Evolutionary conservation across 2,797 vertebrate species (phyloP).

Genomic region (Carapus acus): DNA sequence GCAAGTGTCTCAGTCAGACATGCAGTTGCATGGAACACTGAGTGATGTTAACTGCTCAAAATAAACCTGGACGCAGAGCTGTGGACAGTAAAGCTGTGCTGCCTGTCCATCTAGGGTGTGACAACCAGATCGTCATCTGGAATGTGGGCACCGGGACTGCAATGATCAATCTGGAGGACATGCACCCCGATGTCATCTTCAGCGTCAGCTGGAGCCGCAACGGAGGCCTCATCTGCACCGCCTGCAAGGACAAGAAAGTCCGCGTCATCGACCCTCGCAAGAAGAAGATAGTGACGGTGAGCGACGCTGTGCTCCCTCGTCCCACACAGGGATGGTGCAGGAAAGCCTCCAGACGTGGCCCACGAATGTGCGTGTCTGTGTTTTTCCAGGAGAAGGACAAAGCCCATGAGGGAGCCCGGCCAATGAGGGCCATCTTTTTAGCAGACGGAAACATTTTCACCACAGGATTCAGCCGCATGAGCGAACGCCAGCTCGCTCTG

Average conservation of each 20-base stretch:
- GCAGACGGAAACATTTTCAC: conserved; percentile 94
- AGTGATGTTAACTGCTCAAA: conserved; percentile 32
- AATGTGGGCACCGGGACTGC: conserved; percentile 93
- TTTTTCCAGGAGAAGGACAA: conserved; percentile 91
- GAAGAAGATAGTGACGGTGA: conserved; percentile 83
- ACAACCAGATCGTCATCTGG: conserved; percentile 93
- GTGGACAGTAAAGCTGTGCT: conserved; percentile 26
- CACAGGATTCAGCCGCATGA: conserved; percentile 99
- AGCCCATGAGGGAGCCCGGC: conserved; percentile 91
- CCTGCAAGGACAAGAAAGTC: conserved; percentile 97
- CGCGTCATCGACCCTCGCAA: conserved; percentile 93
- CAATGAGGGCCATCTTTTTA: conserved; percentile 96
- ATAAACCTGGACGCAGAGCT: conserved; percentile 40
- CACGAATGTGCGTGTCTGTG: conserved; percentile 36
- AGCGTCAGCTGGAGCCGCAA: conserved; percentile 96
- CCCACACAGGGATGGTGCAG: not conserved
- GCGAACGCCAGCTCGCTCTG: conserved; percentile 92
- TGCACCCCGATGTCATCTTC: conserved; percentile 95
- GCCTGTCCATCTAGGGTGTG: conserved; percentile 77
- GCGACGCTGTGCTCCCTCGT: conserved; percentile 44
- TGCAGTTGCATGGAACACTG: conserved; percentile 16
- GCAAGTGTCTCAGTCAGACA: conserved; percentile 20
- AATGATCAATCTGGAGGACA: conserved; percentile 89
- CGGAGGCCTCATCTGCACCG: conserved; percentile 90
- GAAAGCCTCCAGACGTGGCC: conserved; percentile 13